phyloP scores from a whole-genome alignment of 2,888 invertebrate species.

The Orthosia gothica region DNA sequence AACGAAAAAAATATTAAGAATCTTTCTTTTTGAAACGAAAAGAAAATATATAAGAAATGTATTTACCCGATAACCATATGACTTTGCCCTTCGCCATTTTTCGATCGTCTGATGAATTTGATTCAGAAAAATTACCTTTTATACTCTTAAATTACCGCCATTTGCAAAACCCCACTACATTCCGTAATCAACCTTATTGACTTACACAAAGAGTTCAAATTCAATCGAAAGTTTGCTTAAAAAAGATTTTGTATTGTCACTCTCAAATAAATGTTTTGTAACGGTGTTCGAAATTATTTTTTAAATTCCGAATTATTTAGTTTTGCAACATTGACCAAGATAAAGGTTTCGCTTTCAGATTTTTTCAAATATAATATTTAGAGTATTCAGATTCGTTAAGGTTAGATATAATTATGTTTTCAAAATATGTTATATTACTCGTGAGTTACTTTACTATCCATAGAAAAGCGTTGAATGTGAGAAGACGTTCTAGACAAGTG shows the following conservation, averaged over 20 bases:
- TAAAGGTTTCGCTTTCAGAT: constrained; percentile 35
- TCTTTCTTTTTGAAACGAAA: neutral
- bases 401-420: neutral
- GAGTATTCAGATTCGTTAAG: constrained; percentile 31
- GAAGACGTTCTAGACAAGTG: too few species aligned
- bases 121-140: constrained; percentile 62
- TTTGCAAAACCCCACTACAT: neutral
- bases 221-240: neutral
- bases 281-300: constrained; percentile 55
- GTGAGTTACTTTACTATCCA: neutral
- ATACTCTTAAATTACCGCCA: constrained; percentile 59
- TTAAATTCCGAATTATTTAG: constrained; percentile 49
- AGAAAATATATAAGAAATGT: neutral
- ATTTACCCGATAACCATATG: constrained; percentile 84
- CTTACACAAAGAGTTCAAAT: rapidly evolving
- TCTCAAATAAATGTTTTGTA: constrained; percentile 51
- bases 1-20: neutral
- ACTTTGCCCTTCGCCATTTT: constrained; percentile 84
- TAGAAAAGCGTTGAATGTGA: too few species aligned
- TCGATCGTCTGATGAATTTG: constrained; percentile 77
- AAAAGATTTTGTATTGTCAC: constrained; percentile 35
- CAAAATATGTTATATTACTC: neutral
- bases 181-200: neutral
- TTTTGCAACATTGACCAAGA: constrained; percentile 21
- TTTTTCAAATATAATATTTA: constrained; percentile 23